These are phyloP conservation scores for Drosophila miranda DNA, from an alignment of 1,140 invertebrate genomes.

Conservation along the genomic window DNA sequence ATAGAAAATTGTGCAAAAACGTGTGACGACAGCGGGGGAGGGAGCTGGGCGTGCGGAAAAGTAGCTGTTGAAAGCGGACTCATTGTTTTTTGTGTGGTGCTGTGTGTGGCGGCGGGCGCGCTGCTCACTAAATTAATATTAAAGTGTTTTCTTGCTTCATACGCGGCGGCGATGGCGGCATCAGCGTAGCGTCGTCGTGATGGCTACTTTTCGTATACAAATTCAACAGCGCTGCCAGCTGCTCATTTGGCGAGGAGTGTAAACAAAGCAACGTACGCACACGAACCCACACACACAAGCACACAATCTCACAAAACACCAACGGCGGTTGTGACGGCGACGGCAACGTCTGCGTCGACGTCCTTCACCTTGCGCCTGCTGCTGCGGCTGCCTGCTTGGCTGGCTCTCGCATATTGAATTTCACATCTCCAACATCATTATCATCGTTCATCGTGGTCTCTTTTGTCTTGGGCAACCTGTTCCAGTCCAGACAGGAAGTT, in stretches of 20 bases:
- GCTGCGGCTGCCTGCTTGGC: slow-evolving; percentile 6
- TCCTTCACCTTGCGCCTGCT: slow-evolving; percentile 66
- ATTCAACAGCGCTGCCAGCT: slow-evolving; percentile 55
- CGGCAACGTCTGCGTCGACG: slow-evolving; percentile 43
- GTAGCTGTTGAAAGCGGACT: slow-evolving; percentile 53
- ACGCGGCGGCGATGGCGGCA: slow-evolving; percentile 15
- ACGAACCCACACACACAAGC: slow-evolving; percentile 33
- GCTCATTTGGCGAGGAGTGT: slow-evolving; percentile 62
- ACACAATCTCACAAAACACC: neutral
- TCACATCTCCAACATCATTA: slow-evolving; percentile 42
- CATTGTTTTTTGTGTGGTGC: slow-evolving; percentile 39
- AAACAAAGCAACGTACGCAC: slow-evolving; percentile 63
- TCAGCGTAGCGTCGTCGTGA: slow-evolving; percentile 35
- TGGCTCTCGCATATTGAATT: slow-evolving; percentile 61
- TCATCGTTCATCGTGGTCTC: slow-evolving; percentile 35
- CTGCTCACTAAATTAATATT: slow-evolving; percentile 65
- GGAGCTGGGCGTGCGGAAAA: neutral
- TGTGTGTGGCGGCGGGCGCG: slow-evolving; percentile 25
- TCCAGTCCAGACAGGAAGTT: slow-evolving; percentile 70
- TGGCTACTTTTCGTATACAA: slow-evolving; percentile 50
- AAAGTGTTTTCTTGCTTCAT: slow-evolving; percentile 41
- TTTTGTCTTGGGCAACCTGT: slow-evolving; percentile 67
- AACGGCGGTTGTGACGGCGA: slow-evolving; percentile 17
- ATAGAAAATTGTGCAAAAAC: slow-evolving; percentile 74
- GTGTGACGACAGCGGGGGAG: slow-evolving; percentile 49